Conservation (phyloP, 2,113 vertebrate genomes). For the Callipepla californica region DNA sequence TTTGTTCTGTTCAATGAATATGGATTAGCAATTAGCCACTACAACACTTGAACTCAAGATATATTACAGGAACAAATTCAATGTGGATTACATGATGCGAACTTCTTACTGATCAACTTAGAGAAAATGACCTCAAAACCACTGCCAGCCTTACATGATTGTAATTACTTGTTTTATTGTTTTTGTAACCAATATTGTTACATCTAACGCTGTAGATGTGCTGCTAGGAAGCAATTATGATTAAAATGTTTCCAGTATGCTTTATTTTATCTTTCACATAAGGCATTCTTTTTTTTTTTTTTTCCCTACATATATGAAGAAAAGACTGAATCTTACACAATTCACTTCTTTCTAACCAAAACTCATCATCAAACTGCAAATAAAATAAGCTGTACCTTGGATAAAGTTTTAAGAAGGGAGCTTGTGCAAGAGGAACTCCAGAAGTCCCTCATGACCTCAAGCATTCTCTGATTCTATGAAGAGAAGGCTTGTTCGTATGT, state of each 20-base stretch:
- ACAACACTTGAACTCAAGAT: slow-evolving; percentile 60
- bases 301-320: not conserved
- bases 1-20: slow-evolving; percentile 76
- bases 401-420: too few species aligned
- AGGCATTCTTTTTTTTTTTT: not conserved
- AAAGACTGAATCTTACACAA: not conserved
- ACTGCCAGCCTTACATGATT: not conserved
- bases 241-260: not conserved
- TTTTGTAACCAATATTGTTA: slow-evolving; percentile 23
- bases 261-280: not conserved
- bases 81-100: slow-evolving; percentile 36
- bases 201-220: slow-evolving; percentile 13
- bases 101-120: slow-evolving; percentile 66
- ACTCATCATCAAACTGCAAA: not conserved
- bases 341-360: not conserved
- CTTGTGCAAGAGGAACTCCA: not conserved
- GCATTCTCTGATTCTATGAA: not conserved
- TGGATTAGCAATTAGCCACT: slow-evolving; percentile 78
- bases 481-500: not conserved
- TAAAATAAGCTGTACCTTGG: not conserved
- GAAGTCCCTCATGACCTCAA: not conserved
- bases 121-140: slow-evolving; percentile 59
- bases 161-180: slow-evolving; percentile 30
- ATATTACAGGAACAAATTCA: slow-evolving; percentile 70
- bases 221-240: slow-evolving; percentile 63